phyloP scores from a whole-genome alignment of 2,888 invertebrate genomes.

The Drosophila nr. fundita region DNA sequence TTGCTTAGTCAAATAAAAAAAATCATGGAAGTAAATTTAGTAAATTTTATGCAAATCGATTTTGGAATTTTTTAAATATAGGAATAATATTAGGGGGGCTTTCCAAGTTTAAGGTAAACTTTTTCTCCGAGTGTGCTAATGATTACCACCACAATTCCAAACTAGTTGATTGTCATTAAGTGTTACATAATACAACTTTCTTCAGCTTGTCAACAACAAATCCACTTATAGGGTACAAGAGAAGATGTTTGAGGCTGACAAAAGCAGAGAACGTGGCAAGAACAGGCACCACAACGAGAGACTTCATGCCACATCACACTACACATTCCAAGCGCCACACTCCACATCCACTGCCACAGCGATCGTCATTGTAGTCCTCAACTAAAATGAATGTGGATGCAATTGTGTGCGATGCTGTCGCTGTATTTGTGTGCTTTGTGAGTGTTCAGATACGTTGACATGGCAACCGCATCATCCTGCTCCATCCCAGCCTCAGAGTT shows the following conservation, averaged over 20 bases:
- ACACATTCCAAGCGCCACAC: constrained; percentile 8
- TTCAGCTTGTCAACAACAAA: neutral
- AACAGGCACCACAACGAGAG: constrained; percentile 14
- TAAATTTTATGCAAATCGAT: neutral
- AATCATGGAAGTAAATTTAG: neutral
- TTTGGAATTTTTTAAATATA: neutral
- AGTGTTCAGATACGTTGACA: constrained; percentile 49
- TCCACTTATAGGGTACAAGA: constrained; percentile 22
- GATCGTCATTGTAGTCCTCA: constrained; percentile 28
- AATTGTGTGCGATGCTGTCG: constrained; percentile 34
- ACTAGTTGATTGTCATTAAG: neutral
- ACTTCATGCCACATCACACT: constrained; percentile 2
- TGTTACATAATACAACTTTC: neutral
- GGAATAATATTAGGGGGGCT: accelerated
- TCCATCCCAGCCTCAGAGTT: neutral
- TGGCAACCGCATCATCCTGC: constrained; percentile 51
- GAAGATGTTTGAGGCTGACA: constrained; percentile 27
- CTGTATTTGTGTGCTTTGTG: constrained; percentile 24
- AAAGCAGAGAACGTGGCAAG: constrained; percentile 29
- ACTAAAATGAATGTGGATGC: constrained; percentile 38
- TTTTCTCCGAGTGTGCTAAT: neutral
- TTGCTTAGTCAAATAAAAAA: neutral
- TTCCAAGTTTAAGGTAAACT: neutral
- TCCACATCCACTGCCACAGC: constrained; percentile 7
- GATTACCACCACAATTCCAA: neutral